A percentile compares a stretch with the other conserved stretches of the same genome.
Evolutionary conservation across 2,888 invertebrate genomes (phyloP).

Genomic region (Nymphalis c-album): DNA sequence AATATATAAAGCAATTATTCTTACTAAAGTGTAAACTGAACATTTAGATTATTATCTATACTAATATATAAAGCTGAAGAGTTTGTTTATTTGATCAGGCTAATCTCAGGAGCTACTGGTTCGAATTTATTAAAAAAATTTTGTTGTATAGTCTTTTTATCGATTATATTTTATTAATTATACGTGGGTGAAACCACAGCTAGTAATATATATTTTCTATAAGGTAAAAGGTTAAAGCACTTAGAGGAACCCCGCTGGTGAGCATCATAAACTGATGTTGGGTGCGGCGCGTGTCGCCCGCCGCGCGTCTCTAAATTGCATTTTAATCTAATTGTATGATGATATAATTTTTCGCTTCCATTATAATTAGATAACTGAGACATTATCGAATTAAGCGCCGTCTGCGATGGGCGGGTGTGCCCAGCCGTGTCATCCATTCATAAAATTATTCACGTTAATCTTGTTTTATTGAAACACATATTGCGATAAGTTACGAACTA

Average conservation of each 20-base stretch:
- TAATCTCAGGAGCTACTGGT: too few relatives aligned
- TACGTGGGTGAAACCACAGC: too few relatives aligned
- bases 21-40: too few relatives aligned
- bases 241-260: slow-evolving; percentile 29
- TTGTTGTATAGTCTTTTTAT: too few relatives aligned
- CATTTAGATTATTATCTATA: too few relatives aligned
- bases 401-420: slow-evolving; percentile 65
- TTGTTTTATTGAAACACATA: slow-evolving; percentile 27
- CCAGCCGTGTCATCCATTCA: slow-evolving; percentile 31
- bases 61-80: too few relatives aligned
- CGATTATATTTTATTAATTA: too few relatives aligned
- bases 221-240: slow-evolving; percentile 20
- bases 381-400: slow-evolving; percentile 74
- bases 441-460: slow-evolving; percentile 24
- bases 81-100: too few relatives aligned
- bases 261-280: slow-evolving; percentile 55
- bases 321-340: slow-evolving; percentile 79
- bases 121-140: too few relatives aligned
- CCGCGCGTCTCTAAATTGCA: slow-evolving; percentile 78
- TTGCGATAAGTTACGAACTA: background rate
- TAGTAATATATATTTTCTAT: background rate
- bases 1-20: too few relatives aligned
- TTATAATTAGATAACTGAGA: slow-evolving; percentile 75
- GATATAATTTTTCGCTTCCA: slow-evolving; percentile 80
- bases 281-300: slow-evolving; percentile 64